These are phyloP conservation scores for Zeugodacus cucurbitae DNA, from an alignment of 1,140 invertebrate species.

Conservation along the genomic window DNA sequence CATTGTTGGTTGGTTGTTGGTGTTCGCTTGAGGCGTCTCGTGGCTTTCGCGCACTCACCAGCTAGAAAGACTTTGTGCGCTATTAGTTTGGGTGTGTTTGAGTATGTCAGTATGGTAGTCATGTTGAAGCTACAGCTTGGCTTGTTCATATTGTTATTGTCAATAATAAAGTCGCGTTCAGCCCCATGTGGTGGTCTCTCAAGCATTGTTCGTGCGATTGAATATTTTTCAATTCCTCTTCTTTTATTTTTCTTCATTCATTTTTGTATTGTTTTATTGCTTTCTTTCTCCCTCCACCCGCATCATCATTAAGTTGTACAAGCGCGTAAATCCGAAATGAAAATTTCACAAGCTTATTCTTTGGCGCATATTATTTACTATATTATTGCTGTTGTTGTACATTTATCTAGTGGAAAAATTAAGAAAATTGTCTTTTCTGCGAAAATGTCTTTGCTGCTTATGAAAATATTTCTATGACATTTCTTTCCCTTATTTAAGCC, in stretches of 20 bases:
- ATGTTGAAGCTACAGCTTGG: neutral
- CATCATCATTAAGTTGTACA: neutral
- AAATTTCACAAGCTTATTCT: neutral
- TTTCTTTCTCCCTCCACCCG: neutral
- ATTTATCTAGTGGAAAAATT: neutral
- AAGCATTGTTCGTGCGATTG: neutral
- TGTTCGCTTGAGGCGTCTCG: neutral
- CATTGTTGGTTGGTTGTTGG: neutral
- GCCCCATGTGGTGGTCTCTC: too few species aligned
- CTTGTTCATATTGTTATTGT: neutral
- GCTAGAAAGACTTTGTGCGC: neutral
- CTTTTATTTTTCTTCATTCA: neutral
- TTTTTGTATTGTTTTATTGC: neutral
- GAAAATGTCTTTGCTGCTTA: neutral
- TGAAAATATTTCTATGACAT: constrained; percentile 10
- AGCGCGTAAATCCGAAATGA: constrained; percentile 40
- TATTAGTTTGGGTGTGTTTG: neutral
- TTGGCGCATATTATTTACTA: neutral
- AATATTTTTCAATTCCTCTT: neutral
- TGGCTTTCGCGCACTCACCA: neutral
- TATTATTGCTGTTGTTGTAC: constrained; percentile 9
- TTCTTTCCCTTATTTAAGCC: neutral
- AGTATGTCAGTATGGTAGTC: neutral
- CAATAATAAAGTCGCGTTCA: neutral
- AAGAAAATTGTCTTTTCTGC: neutral